Percentiles rank a stretch among this genome's conserved stretches.
These are phyloP conservation scores for Leptura quadrifasciata DNA, from an alignment of 2,888 invertebrate species.

Conservation along the genomic window DNA sequence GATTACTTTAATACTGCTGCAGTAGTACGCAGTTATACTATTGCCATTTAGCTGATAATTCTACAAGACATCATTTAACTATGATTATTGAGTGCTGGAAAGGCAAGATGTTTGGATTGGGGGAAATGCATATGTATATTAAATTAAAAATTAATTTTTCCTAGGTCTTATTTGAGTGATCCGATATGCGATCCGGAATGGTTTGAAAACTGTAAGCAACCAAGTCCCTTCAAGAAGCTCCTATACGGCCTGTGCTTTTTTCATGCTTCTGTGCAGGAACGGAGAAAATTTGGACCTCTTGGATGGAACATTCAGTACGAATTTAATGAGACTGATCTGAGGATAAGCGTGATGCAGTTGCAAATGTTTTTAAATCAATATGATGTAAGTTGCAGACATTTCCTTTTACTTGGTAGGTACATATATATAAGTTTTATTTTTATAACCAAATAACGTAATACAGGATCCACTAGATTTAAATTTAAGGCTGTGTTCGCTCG, in stretches of 20 bases:
- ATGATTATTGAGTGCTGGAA: too few species aligned
- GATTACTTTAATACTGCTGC: too few species aligned
- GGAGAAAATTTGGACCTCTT: slow-evolving; percentile 92
- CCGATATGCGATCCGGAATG: slow-evolving; percentile 92
- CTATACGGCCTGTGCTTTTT: slow-evolving; percentile 94
- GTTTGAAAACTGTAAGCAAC: slow-evolving; percentile 89
- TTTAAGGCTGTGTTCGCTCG: too few species aligned
- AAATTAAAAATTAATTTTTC: not conserved
- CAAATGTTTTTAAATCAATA: slow-evolving; percentile 91
- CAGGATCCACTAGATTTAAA: too few species aligned
- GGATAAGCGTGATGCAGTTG: slow-evolving; percentile 91
- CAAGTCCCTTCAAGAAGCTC: slow-evolving; percentile 87
- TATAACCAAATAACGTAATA: too few species aligned
- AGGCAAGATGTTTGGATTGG: too few species aligned
- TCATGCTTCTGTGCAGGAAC: slow-evolving; percentile 93
- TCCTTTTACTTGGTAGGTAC: too few species aligned
- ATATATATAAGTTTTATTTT: too few species aligned
- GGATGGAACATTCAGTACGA: slow-evolving; percentile 98
- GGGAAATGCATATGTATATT: not conserved
- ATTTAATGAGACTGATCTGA: slow-evolving; percentile 95
- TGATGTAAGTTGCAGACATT: slow-evolving; percentile 73
- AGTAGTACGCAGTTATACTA: too few species aligned
- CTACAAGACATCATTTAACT: too few species aligned
- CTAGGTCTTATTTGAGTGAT: slow-evolving; percentile 85
- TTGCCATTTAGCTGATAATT: too few species aligned